Percentiles rank a stretch among this genome's conserved stretches.
Conservation (phyloP, 1,140 invertebrate species). For the Polyergus mexicanus region DNA sequence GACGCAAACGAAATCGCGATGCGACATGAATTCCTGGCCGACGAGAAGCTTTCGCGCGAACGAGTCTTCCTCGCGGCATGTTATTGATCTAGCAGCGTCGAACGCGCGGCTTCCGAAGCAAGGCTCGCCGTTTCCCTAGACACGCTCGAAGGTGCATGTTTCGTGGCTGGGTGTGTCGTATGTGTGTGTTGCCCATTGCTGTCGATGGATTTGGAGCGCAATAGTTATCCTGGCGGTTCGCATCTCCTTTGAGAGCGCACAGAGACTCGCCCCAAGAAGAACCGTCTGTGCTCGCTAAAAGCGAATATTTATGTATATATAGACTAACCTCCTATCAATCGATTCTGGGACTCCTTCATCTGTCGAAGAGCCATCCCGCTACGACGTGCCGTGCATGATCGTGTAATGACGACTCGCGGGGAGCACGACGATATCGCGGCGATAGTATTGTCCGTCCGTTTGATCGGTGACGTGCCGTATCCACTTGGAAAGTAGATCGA, state of each 20-base stretch:
- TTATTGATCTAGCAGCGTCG: slow-evolving; percentile 83
- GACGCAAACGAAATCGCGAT: not conserved
- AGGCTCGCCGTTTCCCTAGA: slow-evolving; percentile 78
- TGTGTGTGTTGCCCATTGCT: not conserved
- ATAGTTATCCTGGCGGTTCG: not conserved
- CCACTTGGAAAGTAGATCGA: slow-evolving; percentile 26
- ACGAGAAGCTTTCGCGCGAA: slow-evolving; percentile 74
- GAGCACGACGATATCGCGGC: not conserved
- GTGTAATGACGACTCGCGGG: not conserved
- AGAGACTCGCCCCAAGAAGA: not conserved
- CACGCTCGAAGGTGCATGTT: slow-evolving; percentile 68
- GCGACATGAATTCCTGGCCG: slow-evolving; percentile 45
- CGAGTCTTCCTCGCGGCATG: slow-evolving; percentile 75
- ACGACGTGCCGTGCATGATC: slow-evolving; percentile 32
- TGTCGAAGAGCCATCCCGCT: slow-evolving; percentile 55
- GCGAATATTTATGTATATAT: not conserved
- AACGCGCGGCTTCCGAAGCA: slow-evolving; percentile 74
- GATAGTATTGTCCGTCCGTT: slow-evolving; percentile 1
- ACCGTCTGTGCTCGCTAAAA: not conserved
- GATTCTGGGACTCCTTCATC: slow-evolving; percentile 46
- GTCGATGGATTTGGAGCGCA: not conserved
- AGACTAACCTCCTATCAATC: slow-evolving; percentile 66
- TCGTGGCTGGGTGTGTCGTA: slow-evolving; percentile 55
- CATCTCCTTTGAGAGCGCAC: not conserved
- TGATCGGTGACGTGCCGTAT: slow-evolving; percentile 39